Conservation (phyloP, 2,888 invertebrate genomes). For the Hypolimnas misippus region DNA sequence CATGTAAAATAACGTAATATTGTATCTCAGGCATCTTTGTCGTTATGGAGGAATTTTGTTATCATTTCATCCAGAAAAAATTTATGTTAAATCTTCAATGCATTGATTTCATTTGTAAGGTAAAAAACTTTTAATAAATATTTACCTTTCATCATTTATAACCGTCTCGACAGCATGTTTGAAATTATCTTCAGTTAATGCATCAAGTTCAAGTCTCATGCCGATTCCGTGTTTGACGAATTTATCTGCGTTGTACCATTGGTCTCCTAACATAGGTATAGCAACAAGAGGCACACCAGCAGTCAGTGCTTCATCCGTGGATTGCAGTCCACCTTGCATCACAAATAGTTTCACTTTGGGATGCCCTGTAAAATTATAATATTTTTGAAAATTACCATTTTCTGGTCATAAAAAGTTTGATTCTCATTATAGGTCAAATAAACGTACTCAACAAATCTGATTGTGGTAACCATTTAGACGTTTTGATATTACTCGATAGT, state of each 20-base stretch:
- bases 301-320: conserved; percentile 67
- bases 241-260: conserved; percentile 58
- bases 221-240: conserved; percentile 54
- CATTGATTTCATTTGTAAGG: too few species aligned
- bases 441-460: conserved; percentile 52
- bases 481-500: conserved; percentile 53
- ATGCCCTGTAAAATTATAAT: conserved; percentile 57
- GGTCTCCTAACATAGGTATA: conserved; percentile 66
- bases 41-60: too few species aligned
- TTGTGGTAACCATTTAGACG: conserved; percentile 62
- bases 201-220: conserved; percentile 49
- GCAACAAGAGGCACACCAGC: conserved; percentile 63
- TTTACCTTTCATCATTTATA: conserved; percentile 39
- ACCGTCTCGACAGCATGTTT: conserved; percentile 47
- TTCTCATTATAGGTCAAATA: not conserved
- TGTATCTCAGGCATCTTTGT: too few species aligned
- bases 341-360: conserved; percentile 66
- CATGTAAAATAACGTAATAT: too few species aligned
- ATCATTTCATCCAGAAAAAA: too few species aligned
- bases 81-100: too few species aligned
- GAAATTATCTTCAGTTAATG: conserved; percentile 48
- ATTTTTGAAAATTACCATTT: too few species aligned
- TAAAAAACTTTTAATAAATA: too few species aligned
- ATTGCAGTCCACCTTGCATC: conserved; percentile 70
- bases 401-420: too few species aligned